Conservation (phyloP, 1,140 invertebrate species). For the Zaprionus kolodkinae region DNA sequence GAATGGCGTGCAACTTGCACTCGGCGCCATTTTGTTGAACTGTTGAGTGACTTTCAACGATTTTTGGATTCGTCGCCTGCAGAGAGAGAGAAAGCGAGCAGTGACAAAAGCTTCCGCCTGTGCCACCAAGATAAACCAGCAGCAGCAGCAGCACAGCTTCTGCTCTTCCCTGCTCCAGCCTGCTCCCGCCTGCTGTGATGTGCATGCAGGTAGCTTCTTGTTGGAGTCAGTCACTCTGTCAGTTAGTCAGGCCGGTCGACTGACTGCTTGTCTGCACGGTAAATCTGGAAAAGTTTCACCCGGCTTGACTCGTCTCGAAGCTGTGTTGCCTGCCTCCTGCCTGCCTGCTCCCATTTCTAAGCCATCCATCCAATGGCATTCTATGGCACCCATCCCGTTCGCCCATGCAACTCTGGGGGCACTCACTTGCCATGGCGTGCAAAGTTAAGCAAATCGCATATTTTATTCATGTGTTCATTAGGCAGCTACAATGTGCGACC, state of each 20-base stretch:
- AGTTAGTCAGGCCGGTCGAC: neutral
- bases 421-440: conserved; percentile 54
- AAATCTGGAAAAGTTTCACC: conserved; percentile 36
- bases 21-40: conserved; percentile 60
- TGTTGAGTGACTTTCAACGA: conserved; percentile 80
- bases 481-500: conserved; percentile 82
- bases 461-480: conserved; percentile 83
- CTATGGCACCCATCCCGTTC: conserved; percentile 7
- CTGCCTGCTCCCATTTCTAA: conserved; percentile 35
- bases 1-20: conserved; percentile 10
- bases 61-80: conserved; percentile 64
- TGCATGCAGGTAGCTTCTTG: conserved; percentile 9
- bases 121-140: conserved; percentile 64
- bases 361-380: conserved; percentile 32
- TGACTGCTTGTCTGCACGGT: conserved; percentile 17
- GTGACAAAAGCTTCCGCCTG: conserved; percentile 68
- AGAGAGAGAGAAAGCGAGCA: conserved; percentile 13
- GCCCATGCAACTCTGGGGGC: neutral
- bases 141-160: neutral
- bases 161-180: conserved; percentile 7
- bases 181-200: conserved; percentile 18
- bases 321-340: conserved; percentile 28
- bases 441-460: conserved; percentile 83
- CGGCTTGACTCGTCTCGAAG: neutral
- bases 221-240: conserved; percentile 3